A percentile compares a stretch with the other conserved stretches of the same genome.
Evolutionary conservation across 2,113 vertebrate genomes (phyloP).

Genomic region (Montifringilla adamsi): DNA sequence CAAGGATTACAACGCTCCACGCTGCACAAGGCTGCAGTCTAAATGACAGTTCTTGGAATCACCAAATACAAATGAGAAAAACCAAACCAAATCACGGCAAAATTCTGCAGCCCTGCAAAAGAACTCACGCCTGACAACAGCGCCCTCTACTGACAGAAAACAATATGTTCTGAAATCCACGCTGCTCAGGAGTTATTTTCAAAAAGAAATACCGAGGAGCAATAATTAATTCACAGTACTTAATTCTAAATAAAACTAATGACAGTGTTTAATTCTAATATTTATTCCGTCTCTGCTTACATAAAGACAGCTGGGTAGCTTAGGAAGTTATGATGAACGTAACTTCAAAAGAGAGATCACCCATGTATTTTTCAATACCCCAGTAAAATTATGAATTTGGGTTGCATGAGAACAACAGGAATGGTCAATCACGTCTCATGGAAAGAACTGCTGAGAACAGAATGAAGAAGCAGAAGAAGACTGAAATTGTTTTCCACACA

Average conservation of each 20-base stretch:
- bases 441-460: neutral
- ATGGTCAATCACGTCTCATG: neutral
- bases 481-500: neutral
- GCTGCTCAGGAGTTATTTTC: neutral
- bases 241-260: neutral
- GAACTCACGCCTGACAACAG: neutral
- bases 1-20: neutral
- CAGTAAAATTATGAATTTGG: neutral
- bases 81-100: neutral
- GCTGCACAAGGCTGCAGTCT: neutral
- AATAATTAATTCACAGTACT: neutral
- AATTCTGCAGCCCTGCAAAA: neutral
- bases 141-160: neutral
- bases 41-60: neutral
- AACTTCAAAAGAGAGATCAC: neutral
- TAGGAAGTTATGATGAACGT: neutral
- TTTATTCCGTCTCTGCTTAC: neutral
- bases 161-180: neutral
- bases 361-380: neutral
- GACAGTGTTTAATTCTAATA: neutral
- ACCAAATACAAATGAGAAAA: neutral
- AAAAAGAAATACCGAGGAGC: neutral
- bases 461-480: neutral
- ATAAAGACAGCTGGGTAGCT: neutral
- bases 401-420: neutral